Base-by-base conservation (phyloP, 2,113 vertebrate species). In the Malaclemys terrapin region DNA sequence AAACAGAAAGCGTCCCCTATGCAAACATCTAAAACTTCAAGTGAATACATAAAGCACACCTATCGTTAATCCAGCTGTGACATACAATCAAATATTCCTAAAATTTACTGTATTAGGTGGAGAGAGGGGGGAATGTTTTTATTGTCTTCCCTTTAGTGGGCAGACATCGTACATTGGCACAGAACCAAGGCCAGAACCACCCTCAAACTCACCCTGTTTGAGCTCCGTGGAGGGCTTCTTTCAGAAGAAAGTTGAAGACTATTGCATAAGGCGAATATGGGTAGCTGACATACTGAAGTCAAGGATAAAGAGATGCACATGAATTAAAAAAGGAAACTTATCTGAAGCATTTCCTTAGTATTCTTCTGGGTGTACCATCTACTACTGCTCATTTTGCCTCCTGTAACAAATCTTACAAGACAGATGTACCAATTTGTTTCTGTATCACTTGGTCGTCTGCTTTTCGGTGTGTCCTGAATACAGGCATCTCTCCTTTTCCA, bases 61-160 rank as follows among this genome's bases (percentile, higher is more conserved):
- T 69, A 82, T 54, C 69, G 5, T 85, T 95, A 3, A 76, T 88
- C 50, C 79, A 59, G 22, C 31, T 8, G 19, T 52, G 14, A 45
- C 24, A 84, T 47, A 17, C 50, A 88, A 27, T 10, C 91, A 56
- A 5, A 20, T 20, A 53, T 53, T 53, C 52, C 19, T 53, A 20
- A 7, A 19, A 53, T 19, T 53, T 53, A 20, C 52, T 53, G 19
- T 22, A 16, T 29, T 9, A 47, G 62, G 19, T 52, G 2, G 20
- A 6, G 3, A 20, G 17, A 9, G 20, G 20, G 53, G 10, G 20
- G 7, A 8, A 38, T 12, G 45, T 10, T 83, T 87, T 91, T 89
- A 87, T 76, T 94, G 85, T 49, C 56, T 96, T 88, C 11, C 12
- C 89, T 42, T 20, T 83, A 78, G 50, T 19, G 85, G 31, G 25